Base-by-base conservation (phyloP, 2,797 vertebrate genomes). In the Alcedo atthis region DNA sequence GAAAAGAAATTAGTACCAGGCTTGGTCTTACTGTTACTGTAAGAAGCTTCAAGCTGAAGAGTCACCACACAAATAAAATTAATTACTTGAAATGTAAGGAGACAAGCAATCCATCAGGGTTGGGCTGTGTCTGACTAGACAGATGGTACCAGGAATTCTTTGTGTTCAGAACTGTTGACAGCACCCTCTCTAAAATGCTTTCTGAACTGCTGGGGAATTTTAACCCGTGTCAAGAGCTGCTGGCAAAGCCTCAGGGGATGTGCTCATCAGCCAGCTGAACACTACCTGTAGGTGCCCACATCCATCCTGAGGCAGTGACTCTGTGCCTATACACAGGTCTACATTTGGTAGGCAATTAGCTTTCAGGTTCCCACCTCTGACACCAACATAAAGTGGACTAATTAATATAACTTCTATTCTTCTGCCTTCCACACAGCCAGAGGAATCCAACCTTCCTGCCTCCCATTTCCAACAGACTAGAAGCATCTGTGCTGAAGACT, bases 401-500 rank as follows among this genome's bases (percentile, higher is more conserved):
- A 77, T 57, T 78, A 69, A 86, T 12, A 5, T 40, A 49, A 26
- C 26, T 62, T 66, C 26, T 26, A 43, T 24, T 68, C 12, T 77
- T 85, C 40, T 73, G 40, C 26, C 35, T 76, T 43, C 20, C 10
- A 73, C 79, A 69, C 1, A 66, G 43, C 28, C 61, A 88, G 48
- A 59, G 46, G 91, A 84, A 45, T 54, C 24, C 67, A 66, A 66
- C 74, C 59, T 93, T 84, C 80, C 77, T 86, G 57, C 63, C 51
- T 81, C 11, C 1, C 8, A 61, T 64, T 82, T 90, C 70, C 42
- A 90, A 70, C 46, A 66, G 42, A 79, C 42, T 25, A 48, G 42
- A 74, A 84, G 64, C 75, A 93, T 84, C 79, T 89, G 67, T 33
- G 91, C 53, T 12, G 40, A 88, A 67, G 55, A 82, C 19, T 17